Evolutionary conservation across 2,888 invertebrate genomes (phyloP).

Genomic region (Anoncus sp.): DNA sequence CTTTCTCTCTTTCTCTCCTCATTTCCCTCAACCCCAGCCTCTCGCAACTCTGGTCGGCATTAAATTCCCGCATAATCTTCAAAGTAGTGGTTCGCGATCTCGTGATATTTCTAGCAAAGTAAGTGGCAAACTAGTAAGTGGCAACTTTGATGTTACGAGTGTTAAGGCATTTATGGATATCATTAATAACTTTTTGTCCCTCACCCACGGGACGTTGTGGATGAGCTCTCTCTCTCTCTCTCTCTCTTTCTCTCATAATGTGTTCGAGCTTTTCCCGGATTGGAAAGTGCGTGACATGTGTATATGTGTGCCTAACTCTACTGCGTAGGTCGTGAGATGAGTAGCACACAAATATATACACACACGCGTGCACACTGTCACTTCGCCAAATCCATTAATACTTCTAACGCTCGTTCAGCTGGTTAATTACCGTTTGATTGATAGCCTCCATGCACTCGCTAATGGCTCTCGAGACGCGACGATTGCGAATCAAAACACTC

Average conservation of each 20-base stretch:
- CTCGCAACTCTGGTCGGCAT: constrained; percentile 29
- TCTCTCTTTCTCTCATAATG: constrained; percentile 24
- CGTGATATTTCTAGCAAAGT: constrained; percentile 65
- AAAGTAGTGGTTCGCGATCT: constrained; percentile 28
- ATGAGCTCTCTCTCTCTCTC: constrained; percentile 32
- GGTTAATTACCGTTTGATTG: constrained; percentile 71
- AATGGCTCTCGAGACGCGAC: constrained; percentile 53
- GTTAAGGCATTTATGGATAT: constrained; percentile 70
- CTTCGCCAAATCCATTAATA: constrained; percentile 67
- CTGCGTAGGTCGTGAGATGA: not conserved
- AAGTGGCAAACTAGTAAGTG: constrained; percentile 66
- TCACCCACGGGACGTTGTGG: constrained; percentile 6
- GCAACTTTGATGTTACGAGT: constrained; percentile 68
- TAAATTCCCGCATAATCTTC: constrained; percentile 40
- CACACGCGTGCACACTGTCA: constrained; percentile 20
- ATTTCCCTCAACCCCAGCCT: too few relatives aligned
- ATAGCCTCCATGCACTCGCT: constrained; percentile 60
- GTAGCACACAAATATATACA: constrained; percentile 22
- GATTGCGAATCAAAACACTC: constrained; percentile 36
- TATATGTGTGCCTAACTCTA: not conserved
- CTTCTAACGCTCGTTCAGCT: constrained; percentile 67
- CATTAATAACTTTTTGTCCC: constrained; percentile 72
- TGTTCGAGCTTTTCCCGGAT: constrained; percentile 25
- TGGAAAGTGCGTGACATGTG: not conserved
- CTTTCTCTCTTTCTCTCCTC: constrained; percentile 19